Base-by-base conservation (phyloP, 2,113 vertebrate genomes). In the Falcunculus frontatus region DNA sequence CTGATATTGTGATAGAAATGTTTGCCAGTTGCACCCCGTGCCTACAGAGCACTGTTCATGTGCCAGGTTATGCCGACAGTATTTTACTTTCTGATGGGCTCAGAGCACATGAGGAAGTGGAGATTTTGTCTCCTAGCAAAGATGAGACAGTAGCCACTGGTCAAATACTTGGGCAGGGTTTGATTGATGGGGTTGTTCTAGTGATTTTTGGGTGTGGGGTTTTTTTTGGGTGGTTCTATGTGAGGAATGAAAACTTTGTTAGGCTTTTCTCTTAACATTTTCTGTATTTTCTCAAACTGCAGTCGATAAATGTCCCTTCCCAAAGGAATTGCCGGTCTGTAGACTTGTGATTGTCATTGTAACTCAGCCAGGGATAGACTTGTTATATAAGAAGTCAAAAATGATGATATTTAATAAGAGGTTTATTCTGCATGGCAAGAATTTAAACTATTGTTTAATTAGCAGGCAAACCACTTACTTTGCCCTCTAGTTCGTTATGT, bases 381-480 rank as follows among this genome's bases (percentile, higher is more conserved):
- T 85, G 23, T 85, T 88, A 25, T 29, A 22, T 69, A 83, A 73
- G 39, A 77, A 87, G 53, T 75, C 3, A 65, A 60, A 87, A 75
- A n/a, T 52, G 1, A 27, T 77, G 6, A 7, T 83, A 21, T 73
- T 88, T 47, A 90, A 20, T 57, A 87, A 75, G 42, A 62, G 7
- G 21, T 60, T 63, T 83, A 49, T 84, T 88, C 47, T 88, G 25
- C 32, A 25, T 94, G 60, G 30, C 35, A 94, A 70, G 92, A 90
- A 87, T 33, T 17, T 41, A 12, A 69, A 57, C 4, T 77, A 16
- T 50, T 84, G 60, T 74, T 85, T 93, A 80, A 88, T 94, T 92
- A 96, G 46, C 59, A 85, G 22, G 84, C 55, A 74, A 42, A 57
- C 11, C 33, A 39, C 18, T 62, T 90, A 41, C 27, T 96, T 90